These are phyloP conservation scores for Pocillopora verrucosa DNA, from an alignment of 64 coral and sea anemone species.

Conservation along the genomic window DNA sequence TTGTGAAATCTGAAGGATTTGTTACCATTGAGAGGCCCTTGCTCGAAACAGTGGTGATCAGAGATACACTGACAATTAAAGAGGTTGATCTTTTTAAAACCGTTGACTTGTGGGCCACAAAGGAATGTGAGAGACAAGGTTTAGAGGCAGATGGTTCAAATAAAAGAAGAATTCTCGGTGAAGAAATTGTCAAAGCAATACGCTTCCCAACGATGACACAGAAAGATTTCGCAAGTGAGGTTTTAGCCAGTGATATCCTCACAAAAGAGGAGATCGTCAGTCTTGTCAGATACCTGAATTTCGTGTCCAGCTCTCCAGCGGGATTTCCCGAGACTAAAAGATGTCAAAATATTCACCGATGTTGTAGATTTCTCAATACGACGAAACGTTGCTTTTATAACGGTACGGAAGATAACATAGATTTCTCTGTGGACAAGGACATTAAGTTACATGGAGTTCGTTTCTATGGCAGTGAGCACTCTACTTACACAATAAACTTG, in stretches of 20 bases:
- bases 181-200: neutral
- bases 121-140: neutral
- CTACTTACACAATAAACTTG: too few relatives aligned
- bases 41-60: neutral
- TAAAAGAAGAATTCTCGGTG: neutral
- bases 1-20: neutral
- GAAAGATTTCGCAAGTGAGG: neutral
- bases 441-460: neutral
- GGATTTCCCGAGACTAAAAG: neutral
- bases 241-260: neutral
- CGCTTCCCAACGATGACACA: neutral
- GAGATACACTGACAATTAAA: neutral
- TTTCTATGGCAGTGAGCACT: neutral
- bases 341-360: slow-evolving; percentile 10
- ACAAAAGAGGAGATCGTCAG: neutral
- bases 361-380: neutral
- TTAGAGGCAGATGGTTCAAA: neutral
- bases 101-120: too few relatives aligned
- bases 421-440: neutral
- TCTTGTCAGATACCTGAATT: neutral
- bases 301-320: neutral
- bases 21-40: slow-evolving; percentile 4
- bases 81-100: too few relatives aligned
- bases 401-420: neutral
- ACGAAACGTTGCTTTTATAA: neutral